A percentile compares a stretch with the other conserved stretches of the same genome.
Evolutionary conservation across 37 sponge, comb jelly and placozoan species (phyloP).

Genomic region (Aplysina aerophoba): DNA sequence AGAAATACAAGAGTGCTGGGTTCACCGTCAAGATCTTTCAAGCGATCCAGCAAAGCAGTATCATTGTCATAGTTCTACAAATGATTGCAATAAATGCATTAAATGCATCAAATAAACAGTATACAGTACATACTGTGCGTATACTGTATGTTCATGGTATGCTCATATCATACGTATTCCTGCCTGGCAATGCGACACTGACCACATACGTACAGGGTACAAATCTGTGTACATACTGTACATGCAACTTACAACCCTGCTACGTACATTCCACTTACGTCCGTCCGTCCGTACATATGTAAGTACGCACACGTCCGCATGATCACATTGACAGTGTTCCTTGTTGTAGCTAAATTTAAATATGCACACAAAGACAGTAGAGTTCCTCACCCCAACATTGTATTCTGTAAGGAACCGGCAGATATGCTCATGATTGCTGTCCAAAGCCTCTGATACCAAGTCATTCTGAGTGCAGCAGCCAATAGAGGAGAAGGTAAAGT

Average conservation of each 20-base stretch:
- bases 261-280: no score
- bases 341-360: no score
- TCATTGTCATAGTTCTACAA: slow-evolving; percentile 9
- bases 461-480: not conserved
- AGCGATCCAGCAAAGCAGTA: not conserved
- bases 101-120: not conserved
- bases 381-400: not conserved
- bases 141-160: no score
- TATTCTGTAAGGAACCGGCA: not conserved
- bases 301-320: no score
- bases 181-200: no score
- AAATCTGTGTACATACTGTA: no score
- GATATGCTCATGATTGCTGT: not conserved
- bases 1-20: not conserved
- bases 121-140: no score
- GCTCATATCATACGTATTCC: no score
- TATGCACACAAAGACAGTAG: not conserved
- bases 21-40: not conserved
- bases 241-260: no score
- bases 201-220: no score
- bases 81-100: not conserved
- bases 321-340: no score
- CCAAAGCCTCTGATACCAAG: not conserved
- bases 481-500: not conserved
- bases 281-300: no score